A percentile compares a stretch with the other conserved stretches of the same genome.
phyloP scores from a whole-genome alignment of 2,888 invertebrate species.

The Busseola fusca region DNA sequence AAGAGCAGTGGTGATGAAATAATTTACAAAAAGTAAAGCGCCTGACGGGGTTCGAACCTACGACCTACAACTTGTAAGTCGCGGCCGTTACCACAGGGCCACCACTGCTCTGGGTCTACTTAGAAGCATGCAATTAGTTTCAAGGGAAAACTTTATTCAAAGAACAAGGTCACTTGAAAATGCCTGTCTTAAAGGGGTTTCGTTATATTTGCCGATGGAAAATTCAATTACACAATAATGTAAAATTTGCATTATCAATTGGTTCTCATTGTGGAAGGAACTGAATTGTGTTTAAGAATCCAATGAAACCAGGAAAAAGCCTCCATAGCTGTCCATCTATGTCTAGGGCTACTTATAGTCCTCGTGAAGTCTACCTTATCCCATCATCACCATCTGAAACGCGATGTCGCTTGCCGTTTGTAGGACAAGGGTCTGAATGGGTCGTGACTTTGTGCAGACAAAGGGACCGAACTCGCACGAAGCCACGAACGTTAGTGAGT shows the following conservation, averaged over 20 bases:
- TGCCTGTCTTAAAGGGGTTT: neutral
- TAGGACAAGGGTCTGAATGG: no score
- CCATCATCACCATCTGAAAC: neutral
- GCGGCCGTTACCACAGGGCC: no score
- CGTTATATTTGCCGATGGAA: neutral
- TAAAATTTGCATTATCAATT: neutral
- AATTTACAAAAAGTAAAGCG: no score
- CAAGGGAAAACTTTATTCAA: no score
- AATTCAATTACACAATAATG: neutral
- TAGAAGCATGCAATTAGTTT: neutral
- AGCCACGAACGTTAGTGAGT: neutral
- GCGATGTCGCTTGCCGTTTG: neutral
- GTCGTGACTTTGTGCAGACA: neutral
- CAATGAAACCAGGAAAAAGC: neutral
- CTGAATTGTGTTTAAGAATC: neutral
- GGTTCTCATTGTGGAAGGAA: neutral
- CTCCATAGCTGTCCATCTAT: neutral
- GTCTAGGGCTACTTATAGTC: neutral
- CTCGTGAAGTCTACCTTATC: neutral
- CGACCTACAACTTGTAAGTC: no score
- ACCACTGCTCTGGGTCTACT: no score
- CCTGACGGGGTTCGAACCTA: no score
- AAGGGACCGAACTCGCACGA: no score
- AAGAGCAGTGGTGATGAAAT: no score
- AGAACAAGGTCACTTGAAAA: neutral